Evolutionary conservation across 2,888 invertebrate genomes (phyloP).

Genomic region (Heliconius charithonia): DNA sequence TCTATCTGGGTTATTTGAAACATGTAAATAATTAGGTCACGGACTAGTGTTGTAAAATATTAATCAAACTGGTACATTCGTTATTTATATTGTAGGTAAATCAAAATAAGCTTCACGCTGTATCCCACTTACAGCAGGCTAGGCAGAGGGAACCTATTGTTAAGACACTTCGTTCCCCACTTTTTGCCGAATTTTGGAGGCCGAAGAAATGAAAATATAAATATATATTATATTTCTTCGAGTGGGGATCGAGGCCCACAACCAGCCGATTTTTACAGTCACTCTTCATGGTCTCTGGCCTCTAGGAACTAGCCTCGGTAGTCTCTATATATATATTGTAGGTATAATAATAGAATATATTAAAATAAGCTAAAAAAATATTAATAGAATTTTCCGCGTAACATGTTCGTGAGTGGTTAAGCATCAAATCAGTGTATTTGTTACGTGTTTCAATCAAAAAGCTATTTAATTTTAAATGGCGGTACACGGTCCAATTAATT

Average conservation of each 20-base stretch:
- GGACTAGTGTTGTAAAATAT: conserved; percentile 1
- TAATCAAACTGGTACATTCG: neutral
- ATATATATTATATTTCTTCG: too few relatives aligned
- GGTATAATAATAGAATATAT: conserved; percentile 12
- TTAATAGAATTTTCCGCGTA: conserved; percentile 19
- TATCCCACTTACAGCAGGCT: too few relatives aligned
- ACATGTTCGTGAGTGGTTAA: conserved; percentile 21
- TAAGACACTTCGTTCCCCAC: too few relatives aligned
- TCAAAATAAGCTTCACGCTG: too few relatives aligned
- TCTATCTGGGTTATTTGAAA: conserved; percentile 13
- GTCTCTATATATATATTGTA: neutral
- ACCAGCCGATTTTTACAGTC: too few relatives aligned
- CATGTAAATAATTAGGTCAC: conserved; percentile 22
- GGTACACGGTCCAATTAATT: conserved; percentile 36
- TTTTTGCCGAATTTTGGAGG: too few relatives aligned
- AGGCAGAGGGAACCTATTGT: too few relatives aligned
- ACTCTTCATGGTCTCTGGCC: too few relatives aligned
- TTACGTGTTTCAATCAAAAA: conserved; percentile 40
- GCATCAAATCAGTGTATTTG: conserved; percentile 32
- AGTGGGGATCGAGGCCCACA: too few relatives aligned
- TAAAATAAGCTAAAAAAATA: conserved; percentile 4
- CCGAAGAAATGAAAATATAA: too few relatives aligned
- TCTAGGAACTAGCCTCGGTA: too few relatives aligned
- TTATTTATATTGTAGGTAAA: conserved; percentile 5
- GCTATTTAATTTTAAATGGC: conserved; percentile 33